Evolutionary conservation across 2,797 vertebrate genomes (phyloP), one percentile per base, ranked within the genome.

Genomic region (Acropternis orthonyx): DNA sequence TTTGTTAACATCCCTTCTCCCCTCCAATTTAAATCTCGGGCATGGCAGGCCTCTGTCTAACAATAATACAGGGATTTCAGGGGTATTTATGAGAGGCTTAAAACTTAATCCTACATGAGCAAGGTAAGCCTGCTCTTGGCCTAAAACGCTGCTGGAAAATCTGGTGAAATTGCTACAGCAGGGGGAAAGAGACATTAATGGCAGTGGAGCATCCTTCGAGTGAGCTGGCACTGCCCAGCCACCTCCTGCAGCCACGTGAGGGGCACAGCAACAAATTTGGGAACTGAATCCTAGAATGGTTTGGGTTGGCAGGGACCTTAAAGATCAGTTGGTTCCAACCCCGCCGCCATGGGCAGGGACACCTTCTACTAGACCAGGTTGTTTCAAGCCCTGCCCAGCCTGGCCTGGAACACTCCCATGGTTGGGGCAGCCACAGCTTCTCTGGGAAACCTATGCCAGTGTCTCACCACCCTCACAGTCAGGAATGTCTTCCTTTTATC

Each of bases 31-130:
- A 89, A 94, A 93, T 59, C 94, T 88, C 26, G 0, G 92, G 37
- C 87, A 94, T 52, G 68, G 76, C 83, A 88, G 82, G 73, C 85
- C 92, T 93, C 66, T 85, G 91, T 88, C 72, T 92, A 94, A 91
- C 95, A 96, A 82, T 84, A 96, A 96, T 95, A 94, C 65, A 91
- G 79, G 91, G 95, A 97, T 97, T 96, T 94, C 80, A 84, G 91
- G 80, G 89, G 89, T 95, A 95, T 95, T 96, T 94, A 92, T 86
- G 85, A 95, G 92, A 92, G 85, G 94, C 95, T 96, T 96, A 96
- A 88, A 95, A 94, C 73, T 84, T 96, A 96, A 96, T 95, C 95
- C 96, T 92, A 96, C 91, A 93, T 92, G 94, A 96, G 94, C 89
- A 94, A 96, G 92, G 95, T 96, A 97, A 96, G 94, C 95, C 89